Conservation (phyloP, 2,888 invertebrate species). For the Stenotaenia linearis region DNA sequence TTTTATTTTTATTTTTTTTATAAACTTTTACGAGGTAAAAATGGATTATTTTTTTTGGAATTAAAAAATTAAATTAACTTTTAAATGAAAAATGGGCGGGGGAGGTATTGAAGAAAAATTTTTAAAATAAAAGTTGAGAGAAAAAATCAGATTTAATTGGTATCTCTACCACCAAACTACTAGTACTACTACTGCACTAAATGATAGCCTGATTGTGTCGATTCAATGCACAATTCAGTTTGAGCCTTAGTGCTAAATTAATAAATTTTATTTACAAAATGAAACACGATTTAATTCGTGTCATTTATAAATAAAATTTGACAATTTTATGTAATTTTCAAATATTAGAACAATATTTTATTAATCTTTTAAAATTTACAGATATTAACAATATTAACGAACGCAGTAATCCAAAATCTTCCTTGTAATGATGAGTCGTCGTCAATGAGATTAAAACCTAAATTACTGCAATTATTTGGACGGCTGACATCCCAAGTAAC, state of each 20-base stretch:
- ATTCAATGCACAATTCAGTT: neutral
- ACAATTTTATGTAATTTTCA: neutral
- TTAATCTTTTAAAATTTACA: neutral
- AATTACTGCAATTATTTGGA: constrained; percentile 64
- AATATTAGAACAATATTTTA: neutral
- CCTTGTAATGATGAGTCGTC: constrained; percentile 55
- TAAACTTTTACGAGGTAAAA: too few species aligned
- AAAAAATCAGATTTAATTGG: too few species aligned
- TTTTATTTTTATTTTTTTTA: too few species aligned
- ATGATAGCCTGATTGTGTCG: neutral
- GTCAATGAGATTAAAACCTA: constrained; percentile 55
- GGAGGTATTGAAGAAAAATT: too few species aligned
- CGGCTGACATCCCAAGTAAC: constrained; percentile 59
- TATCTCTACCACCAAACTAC: too few species aligned
- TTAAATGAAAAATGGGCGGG: too few species aligned
- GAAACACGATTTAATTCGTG: neutral
- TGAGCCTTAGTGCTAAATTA: neutral
- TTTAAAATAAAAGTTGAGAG: too few species aligned
- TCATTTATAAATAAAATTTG: neutral
- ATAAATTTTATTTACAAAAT: neutral
- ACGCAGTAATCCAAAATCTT: constrained; percentile 60
- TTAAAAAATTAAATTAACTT: too few species aligned
- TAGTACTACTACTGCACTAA: neutral
- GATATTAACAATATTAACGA: constrained; percentile 60
- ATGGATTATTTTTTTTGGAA: too few species aligned